Percentiles rank a stretch among this genome's conserved stretches.
Evolutionary conservation across 1,140 invertebrate genomes (phyloP).

Genomic region (Halesus radiatus): DNA sequence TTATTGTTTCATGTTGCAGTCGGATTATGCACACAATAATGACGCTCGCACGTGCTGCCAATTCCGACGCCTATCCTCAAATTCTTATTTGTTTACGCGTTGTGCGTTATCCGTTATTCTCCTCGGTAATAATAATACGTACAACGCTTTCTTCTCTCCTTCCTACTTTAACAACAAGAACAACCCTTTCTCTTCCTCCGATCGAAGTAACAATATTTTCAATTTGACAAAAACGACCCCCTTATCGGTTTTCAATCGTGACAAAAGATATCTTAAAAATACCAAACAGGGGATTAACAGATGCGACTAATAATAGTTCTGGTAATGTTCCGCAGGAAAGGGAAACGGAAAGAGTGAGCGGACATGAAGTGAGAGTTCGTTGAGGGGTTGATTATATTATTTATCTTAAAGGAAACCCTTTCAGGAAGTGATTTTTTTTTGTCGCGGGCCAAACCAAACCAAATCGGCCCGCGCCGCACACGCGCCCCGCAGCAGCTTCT

Average conservation of each 20-base stretch:
- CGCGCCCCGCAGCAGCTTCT: neutral
- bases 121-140: slow-evolving; percentile 27
- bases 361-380: slow-evolving; percentile 22
- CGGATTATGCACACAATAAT: slow-evolving; percentile 47
- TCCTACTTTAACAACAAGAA: neutral
- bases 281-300: slow-evolving; percentile 43
- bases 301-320: slow-evolving; percentile 35
- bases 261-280: slow-evolving; percentile 48
- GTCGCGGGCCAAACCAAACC: slow-evolving; percentile 42
- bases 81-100: slow-evolving; percentile 55
- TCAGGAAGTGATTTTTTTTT: slow-evolving; percentile 45
- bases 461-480: slow-evolving; percentile 20
- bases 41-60: slow-evolving; percentile 46
- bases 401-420: slow-evolving; percentile 44
- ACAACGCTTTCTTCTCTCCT: slow-evolving; percentile 26
- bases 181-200: slow-evolving; percentile 40
- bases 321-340: slow-evolving; percentile 16
- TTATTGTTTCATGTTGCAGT: neutral
- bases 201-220: slow-evolving; percentile 24
- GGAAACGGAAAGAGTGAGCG: slow-evolving; percentile 12
- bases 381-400: slow-evolving; percentile 44
- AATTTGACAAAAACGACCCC: slow-evolving; percentile 37
- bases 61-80: slow-evolving; percentile 44
- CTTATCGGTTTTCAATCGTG: slow-evolving; percentile 7
- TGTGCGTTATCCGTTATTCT: slow-evolving; percentile 34